Conservation (phyloP, 1,140 invertebrate species). For the Luehdorfia chinensis region DNA sequence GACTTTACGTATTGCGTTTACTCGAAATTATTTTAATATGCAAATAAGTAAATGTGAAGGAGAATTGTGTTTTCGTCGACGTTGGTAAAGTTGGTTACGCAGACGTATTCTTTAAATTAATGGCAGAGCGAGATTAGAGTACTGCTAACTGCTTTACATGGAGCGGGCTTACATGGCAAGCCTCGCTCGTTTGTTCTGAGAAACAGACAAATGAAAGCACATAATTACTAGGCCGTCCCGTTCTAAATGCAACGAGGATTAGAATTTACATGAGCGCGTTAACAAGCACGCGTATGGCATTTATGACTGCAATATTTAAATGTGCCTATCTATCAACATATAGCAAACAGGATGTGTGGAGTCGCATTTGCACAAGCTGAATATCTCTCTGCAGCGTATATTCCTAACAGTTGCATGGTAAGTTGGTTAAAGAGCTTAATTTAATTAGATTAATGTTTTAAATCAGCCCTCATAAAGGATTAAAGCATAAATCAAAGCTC, state of each 20-base stretch:
- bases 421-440: too few relatives aligned
- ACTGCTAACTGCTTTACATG: conserved; percentile 75
- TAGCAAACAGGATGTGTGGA: conserved; percentile 30
- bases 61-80: conserved; percentile 69
- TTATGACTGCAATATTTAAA: conserved; percentile 69
- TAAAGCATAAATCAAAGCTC: too few relatives aligned
- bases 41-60: conserved; percentile 75
- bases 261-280: conserved; percentile 69
- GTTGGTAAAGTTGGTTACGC: conserved; percentile 62
- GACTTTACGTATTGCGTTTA: conserved; percentile 70
- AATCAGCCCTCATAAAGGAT: too few relatives aligned
- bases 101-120: conserved; percentile 77
- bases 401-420: too few relatives aligned
- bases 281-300: conserved; percentile 71
- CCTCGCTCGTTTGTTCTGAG: conserved; percentile 66
- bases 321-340: conserved; percentile 26
- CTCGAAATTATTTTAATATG: conserved; percentile 76
- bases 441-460: too few relatives aligned
- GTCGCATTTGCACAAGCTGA: conserved; percentile 7
- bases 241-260: conserved; percentile 73
- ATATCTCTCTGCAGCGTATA: neutral
- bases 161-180: conserved; percentile 56
- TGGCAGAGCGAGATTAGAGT: conserved; percentile 71
- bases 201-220: conserved; percentile 75
- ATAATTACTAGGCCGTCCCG: conserved; percentile 74